phyloP scores from a whole-genome alignment of 2,888 invertebrate species.

The Acrobasis suavella region DNA sequence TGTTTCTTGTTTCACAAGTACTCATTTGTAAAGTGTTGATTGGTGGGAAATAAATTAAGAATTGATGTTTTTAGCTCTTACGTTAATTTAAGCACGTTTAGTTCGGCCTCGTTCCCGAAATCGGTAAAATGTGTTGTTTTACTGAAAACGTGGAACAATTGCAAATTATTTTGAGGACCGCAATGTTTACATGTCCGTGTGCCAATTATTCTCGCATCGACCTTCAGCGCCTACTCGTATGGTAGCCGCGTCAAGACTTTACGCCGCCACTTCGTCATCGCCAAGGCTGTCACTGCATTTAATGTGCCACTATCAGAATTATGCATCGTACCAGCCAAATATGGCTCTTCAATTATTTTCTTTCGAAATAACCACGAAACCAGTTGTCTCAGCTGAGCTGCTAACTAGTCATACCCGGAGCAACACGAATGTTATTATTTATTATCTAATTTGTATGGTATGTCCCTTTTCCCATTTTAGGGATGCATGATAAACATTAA shows the following conservation, averaged over 20 bases:
- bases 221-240: slow-evolving; percentile 50
- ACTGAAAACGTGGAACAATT: slow-evolving; percentile 58
- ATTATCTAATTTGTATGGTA: too few species aligned
- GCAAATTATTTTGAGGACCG: slow-evolving; percentile 60
- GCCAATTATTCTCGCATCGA: slow-evolving; percentile 53
- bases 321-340: slow-evolving; percentile 1
- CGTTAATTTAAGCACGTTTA: slow-evolving; percentile 39
- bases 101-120: slow-evolving; percentile 54
- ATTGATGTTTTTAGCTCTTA: slow-evolving; percentile 11
- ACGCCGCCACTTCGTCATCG: slow-evolving; percentile 37
- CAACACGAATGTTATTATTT: not conserved
- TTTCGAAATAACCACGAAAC: slow-evolving; percentile 17
- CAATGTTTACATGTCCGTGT: slow-evolving; percentile 58
- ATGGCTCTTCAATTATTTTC: slow-evolving; percentile 19
- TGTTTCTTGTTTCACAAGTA: not conserved
- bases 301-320: slow-evolving; percentile 40
- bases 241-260: slow-evolving; percentile 17
- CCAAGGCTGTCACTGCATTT: slow-evolving; percentile 43
- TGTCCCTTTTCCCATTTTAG: too few species aligned
- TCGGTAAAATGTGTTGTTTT: slow-evolving; percentile 57
- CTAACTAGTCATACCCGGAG: not conserved
- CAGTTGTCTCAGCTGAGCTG: not conserved
- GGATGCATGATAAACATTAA: too few species aligned
- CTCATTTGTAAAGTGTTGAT: not conserved
- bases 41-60: not conserved